Conservation (phyloP, 1,140 invertebrate genomes). For the Drosophila albomicans region DNA sequence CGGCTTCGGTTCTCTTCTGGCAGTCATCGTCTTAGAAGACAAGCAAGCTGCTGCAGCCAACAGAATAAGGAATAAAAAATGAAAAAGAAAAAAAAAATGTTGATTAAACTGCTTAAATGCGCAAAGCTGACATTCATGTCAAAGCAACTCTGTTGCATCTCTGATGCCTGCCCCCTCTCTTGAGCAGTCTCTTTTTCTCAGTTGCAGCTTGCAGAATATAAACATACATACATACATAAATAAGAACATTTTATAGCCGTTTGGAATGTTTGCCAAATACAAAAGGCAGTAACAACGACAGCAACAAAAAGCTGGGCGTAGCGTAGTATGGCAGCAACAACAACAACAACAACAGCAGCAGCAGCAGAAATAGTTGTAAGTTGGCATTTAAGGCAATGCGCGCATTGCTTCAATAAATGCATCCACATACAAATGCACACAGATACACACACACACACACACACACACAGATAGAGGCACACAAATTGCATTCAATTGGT, state of each 20-base stretch:
- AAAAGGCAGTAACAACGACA: constrained; percentile 39
- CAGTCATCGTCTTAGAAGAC: constrained; percentile 44
- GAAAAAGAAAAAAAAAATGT: constrained; percentile 43
- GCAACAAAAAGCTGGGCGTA: constrained; percentile 67
- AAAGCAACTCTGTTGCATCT: constrained; percentile 63
- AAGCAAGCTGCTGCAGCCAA: constrained; percentile 13
- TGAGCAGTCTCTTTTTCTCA: not conserved
- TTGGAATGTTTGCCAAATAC: constrained; percentile 81
- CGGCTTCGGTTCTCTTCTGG: constrained; percentile 40
- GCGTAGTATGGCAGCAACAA: constrained; percentile 48
- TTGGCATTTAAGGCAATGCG: constrained; percentile 82
- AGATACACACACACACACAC: constrained; percentile 33
- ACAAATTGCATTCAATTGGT: constrained; percentile 83
- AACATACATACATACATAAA: constrained; percentile 53
- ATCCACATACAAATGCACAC: constrained; percentile 55
- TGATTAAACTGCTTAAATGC: constrained; percentile 82
- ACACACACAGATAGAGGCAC: constrained; percentile 29
- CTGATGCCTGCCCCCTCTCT: not conserved
- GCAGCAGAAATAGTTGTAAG: constrained; percentile 52
- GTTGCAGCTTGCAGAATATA: constrained; percentile 58
- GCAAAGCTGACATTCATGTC: constrained; percentile 82
- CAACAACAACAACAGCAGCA: constrained; percentile 37
- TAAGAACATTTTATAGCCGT: constrained; percentile 62
- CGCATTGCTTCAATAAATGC: constrained; percentile 83
- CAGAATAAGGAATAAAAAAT: constrained; percentile 41